phyloP scores from a whole-genome alignment of 2,888 invertebrate genomes.

The Epinotia ramella region DNA sequence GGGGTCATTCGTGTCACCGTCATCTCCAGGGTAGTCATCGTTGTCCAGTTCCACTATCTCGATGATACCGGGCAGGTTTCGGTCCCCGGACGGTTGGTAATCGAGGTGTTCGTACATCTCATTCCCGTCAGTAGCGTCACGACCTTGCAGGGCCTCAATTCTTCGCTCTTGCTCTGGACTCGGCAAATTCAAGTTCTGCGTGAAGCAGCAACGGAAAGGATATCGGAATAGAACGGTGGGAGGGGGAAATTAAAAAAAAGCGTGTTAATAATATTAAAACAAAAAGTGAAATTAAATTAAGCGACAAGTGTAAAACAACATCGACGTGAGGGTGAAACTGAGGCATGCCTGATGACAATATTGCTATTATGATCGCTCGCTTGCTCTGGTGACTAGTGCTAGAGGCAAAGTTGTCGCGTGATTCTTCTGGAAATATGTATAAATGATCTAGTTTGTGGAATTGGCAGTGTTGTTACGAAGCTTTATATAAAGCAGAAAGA shows the following conservation, averaged over 20 bases:
- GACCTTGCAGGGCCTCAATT: conserved; percentile 46
- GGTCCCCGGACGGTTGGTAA: conserved; percentile 61
- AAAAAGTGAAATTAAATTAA: conserved; percentile 71
- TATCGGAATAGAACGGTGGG: conserved; percentile 73
- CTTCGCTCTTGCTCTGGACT: conserved; percentile 58
- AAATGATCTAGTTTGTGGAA: too few relatives aligned
- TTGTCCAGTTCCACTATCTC: conserved; percentile 74
- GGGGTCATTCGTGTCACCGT: conserved; percentile 67
- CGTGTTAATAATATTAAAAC: conserved; percentile 84
- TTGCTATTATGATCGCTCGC: conserved; percentile 23
- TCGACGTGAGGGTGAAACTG: conserved; percentile 53
- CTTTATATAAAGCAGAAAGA: too few relatives aligned
- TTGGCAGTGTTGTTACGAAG: too few relatives aligned
- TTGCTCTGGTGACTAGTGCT: conserved; percentile 30
- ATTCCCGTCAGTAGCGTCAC: conserved; percentile 73
- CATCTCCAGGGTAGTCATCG: conserved; percentile 55
- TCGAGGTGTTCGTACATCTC: conserved; percentile 69
- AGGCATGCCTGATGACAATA: conserved; percentile 70
- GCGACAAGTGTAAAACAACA: conserved; percentile 62
- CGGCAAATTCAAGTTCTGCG: conserved; percentile 82
- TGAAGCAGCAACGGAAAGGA: conserved; percentile 73
- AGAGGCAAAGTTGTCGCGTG: not conserved
- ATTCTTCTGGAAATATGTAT: not conserved
- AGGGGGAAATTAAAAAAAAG: conserved; percentile 83
- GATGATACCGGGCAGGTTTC: conserved; percentile 66